Base-by-base conservation (phyloP, 2,888 invertebrate species). In the Tromatobia lineatoria region DNA sequence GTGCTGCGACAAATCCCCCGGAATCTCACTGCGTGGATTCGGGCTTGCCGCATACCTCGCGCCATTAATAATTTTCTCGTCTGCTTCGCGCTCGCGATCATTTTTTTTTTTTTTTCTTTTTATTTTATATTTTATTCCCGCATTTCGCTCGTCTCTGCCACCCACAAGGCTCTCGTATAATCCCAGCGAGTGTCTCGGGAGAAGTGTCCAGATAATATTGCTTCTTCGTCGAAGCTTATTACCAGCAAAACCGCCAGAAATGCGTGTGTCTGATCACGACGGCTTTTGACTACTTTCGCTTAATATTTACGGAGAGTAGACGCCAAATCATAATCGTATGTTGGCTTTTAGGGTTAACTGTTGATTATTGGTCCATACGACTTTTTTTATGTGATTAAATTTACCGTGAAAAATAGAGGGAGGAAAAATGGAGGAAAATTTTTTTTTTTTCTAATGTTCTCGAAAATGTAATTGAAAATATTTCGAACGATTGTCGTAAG, bases 1-100 rank as follows among this genome's bases (percentile, higher is more conserved):
- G 71, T 89, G 88, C 91, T 93, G 94, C 89, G 91, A 91, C 92
- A 92, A 93, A 93, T 92, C 91, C 92, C 88, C 88, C 88, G 42
- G 89, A 88, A 90, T 87, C 88, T 89, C 88, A 86, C 85, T 83
- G 52, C 47, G 82, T 71, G 77, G 82, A 84, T 86, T 86, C 77
- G 38, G 59, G 66, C 83, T 66, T 61, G 50, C 74, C 38, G 34
- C 61, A 61, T 61, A 38, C 59, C 77, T 76, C 79, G 73, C 66
- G 85, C 80, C 80, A 86, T 86, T 85, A 83, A 87, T 84, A 87
- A 83, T 86, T 76, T 87, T 54, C 82, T 81, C 80, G 47, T 84
- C 76, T 69, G 67, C 80, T 75, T 76, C 71, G 54, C 69, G 34
- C 76, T 73, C 59, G 29, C 74, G 50, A 77, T 64, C 64, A 42